Conservation (phyloP, 2,888 invertebrate species). For the Dicranocentrus wangi region DNA sequence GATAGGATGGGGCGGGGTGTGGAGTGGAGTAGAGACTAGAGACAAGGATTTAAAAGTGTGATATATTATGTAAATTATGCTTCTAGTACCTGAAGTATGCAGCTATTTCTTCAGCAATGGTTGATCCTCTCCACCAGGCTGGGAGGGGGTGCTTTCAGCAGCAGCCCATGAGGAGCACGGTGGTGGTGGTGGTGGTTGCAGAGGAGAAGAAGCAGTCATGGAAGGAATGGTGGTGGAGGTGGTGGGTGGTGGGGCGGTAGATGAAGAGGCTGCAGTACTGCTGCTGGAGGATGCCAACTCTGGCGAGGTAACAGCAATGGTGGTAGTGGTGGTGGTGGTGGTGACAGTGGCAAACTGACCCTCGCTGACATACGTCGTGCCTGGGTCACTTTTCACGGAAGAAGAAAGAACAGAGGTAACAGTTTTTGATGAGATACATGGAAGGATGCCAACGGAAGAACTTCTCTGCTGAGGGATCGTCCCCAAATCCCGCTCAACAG, state of each 20-base stretch:
- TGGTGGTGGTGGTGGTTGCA: too few species aligned
- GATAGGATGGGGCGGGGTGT: neutral
- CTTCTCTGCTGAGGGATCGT: conserved; percentile 32
- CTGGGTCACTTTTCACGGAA: conserved; percentile 61
- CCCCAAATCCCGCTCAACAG: neutral
- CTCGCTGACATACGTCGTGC: conserved; percentile 36
- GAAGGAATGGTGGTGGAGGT: conserved; percentile 18
- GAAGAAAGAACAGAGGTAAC: conserved; percentile 64
- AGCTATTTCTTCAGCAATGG: conserved; percentile 71
- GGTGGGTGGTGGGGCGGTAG: conserved; percentile 46
- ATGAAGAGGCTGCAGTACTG: neutral
- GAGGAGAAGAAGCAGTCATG: conserved; percentile 27
- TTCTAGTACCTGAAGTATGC: conserved; percentile 18
- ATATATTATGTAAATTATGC: neutral
- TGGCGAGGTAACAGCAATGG: conserved; percentile 7
- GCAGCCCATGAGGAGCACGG: conserved; percentile 40
- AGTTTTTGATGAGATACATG: conserved; percentile 46
- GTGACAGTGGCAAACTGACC: conserved; percentile 17
- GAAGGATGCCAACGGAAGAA: conserved; percentile 46
- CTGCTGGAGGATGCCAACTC: conserved; percentile 25
- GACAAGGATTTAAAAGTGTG: neutral
- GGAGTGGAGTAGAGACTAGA: neutral
- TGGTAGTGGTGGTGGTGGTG: conserved; percentile 18
- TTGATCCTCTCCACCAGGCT: conserved; percentile 68
- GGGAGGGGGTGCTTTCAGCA: neutral